phyloP scores from a whole-genome alignment of 2,888 invertebrate species.

The Dasypolia templi region DNA sequence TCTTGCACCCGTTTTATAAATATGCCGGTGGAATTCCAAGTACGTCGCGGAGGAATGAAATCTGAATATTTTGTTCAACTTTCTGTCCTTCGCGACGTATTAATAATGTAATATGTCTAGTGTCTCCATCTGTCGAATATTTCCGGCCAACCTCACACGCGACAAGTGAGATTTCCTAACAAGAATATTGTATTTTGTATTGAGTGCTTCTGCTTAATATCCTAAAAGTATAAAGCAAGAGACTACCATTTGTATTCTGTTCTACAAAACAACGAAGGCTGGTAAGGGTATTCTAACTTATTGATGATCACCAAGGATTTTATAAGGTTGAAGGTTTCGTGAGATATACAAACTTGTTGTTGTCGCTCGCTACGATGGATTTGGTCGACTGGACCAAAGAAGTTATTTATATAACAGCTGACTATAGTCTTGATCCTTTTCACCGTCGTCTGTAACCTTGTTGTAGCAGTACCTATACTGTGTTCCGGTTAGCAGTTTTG shows the following conservation, averaged over 20 bases:
- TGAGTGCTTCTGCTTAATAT: background rate
- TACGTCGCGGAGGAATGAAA: too few relatives aligned
- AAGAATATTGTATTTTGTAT: background rate
- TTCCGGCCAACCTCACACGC: background rate
- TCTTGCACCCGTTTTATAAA: too few relatives aligned
- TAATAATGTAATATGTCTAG: background rate
- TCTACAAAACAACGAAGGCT: background rate
- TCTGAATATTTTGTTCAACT: background rate
- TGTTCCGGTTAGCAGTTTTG: background rate
- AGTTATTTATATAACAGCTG: background rate
- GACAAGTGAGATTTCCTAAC: background rate
- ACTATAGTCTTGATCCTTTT: too few relatives aligned
- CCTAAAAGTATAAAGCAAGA: background rate
- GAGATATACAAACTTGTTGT: background rate
- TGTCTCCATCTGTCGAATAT: constrained; percentile 46
- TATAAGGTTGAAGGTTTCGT: background rate
- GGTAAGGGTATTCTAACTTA: background rate
- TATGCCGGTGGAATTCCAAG: background rate
- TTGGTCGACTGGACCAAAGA: background rate
- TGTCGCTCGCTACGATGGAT: background rate
- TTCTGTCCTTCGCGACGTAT: background rate
- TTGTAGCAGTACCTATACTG: background rate
- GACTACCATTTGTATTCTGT: background rate
- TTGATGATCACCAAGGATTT: background rate
- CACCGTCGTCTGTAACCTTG: background rate